Evolutionary conservation across 2,113 vertebrate species (phyloP).

Genomic region (Trematocara zebra): DNA sequence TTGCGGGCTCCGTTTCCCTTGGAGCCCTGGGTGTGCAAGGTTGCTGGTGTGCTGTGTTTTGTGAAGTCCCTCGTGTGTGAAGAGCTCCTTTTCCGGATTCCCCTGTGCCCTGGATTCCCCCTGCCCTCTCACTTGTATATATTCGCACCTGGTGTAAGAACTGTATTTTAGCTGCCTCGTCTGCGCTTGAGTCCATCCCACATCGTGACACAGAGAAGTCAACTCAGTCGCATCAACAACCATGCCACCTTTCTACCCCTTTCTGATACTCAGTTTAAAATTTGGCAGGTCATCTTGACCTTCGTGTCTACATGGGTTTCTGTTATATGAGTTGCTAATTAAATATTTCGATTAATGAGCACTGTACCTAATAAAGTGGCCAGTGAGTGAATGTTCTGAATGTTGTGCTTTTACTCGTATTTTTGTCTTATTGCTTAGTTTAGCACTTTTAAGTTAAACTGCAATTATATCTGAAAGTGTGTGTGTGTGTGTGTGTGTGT

Average conservation of each 20-base stretch:
- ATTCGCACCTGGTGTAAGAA: fast-evolving
- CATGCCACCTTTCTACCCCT: neutral
- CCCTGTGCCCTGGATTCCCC: neutral
- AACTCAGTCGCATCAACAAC: neutral
- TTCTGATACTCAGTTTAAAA: neutral
- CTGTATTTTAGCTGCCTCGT: neutral
- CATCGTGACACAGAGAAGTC: neutral
- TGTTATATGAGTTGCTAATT: neutral
- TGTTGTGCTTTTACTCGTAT: neutral
- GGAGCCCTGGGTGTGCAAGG: neutral
- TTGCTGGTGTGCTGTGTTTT: neutral
- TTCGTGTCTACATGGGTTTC: neutral
- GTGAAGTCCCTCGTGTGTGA: neutral
- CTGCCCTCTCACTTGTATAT: neutral
- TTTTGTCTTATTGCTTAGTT: neutral
- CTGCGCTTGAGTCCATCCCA: neutral
- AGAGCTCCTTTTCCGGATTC: neutral
- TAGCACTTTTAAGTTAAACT: neutral
- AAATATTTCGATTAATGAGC: neutral
- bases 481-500: slow-evolving; percentile 5
- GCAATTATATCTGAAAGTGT: neutral
- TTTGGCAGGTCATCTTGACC: neutral
- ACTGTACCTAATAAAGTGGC: neutral
- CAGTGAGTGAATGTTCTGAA: neutral
- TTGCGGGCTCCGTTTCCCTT: fast-evolving